A percentile compares a stretch with the other conserved stretches of the same genome.
Evolutionary conservation across 2,113 vertebrate species (phyloP).

Genomic region (Arizona elegans): DNA sequence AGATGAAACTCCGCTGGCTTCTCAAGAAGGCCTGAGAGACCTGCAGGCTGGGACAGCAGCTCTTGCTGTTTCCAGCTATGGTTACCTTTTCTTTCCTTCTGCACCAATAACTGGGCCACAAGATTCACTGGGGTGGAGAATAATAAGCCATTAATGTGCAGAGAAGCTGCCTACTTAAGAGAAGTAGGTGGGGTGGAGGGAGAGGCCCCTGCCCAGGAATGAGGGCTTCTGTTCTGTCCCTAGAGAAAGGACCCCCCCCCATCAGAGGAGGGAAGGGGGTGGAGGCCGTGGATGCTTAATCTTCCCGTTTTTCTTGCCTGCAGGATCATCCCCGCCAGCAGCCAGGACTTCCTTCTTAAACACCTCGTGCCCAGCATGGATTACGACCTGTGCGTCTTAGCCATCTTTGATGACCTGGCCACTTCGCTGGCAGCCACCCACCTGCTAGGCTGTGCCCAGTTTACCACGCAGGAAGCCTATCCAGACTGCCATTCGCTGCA

Average conservation of each 20-base stretch:
- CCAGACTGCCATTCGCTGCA: conserved; percentile 86
- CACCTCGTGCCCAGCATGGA: conserved; percentile 84
- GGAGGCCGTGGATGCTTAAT: not conserved
- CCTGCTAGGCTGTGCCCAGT: conserved; percentile 84
- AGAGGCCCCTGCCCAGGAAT: not conserved
- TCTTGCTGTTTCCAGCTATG: not conserved
- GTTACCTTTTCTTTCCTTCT: not conserved
- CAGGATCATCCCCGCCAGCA: conserved; percentile 85
- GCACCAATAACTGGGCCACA: not conserved
- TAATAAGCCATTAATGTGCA: not conserved
- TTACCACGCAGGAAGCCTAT: conserved; percentile 83
- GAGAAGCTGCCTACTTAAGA: not conserved
- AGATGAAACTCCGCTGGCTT: not conserved
- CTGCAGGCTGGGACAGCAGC: not conserved
- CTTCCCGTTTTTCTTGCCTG: not conserved
- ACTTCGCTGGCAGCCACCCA: conserved; percentile 82
- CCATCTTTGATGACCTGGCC: conserved; percentile 81
- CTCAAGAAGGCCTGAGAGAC: not conserved
- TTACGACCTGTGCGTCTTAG: conserved; percentile 87
- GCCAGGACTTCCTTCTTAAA: conserved; percentile 81
- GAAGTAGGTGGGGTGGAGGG: not conserved
- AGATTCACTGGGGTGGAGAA: not conserved
- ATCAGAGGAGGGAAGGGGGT: not conserved
- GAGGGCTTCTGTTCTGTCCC: not conserved
- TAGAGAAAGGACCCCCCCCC: not conserved